Base-by-base conservation (phyloP, 2,113 vertebrate species). In the Okapia johnstoni region DNA sequence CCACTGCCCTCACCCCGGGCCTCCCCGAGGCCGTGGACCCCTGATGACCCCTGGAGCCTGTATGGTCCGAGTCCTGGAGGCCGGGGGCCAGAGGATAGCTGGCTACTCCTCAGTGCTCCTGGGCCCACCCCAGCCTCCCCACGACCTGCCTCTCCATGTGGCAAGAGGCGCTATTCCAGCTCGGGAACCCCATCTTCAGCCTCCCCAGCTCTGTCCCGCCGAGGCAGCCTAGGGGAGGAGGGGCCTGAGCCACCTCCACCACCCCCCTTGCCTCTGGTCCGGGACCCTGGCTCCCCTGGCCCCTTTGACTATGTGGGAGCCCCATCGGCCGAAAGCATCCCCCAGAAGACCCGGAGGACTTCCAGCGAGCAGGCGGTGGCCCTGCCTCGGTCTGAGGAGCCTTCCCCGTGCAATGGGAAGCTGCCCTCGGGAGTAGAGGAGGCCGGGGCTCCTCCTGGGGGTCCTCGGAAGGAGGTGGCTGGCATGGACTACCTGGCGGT, bases 401-500 rank as follows among this genome's bases (percentile, higher is more conserved):
- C 98, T 48, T 93, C 95, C 15, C 43, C 97, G 0, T 98, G 98
- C 96, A 98, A 98, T 48, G 98, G 98, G 63, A 98, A 98, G 43
- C 97, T 98, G 73, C 88, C 97, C 43, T 88, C 95, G 0, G 98
- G 96, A 46, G 94, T 93, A 6, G 98, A 98, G 40, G 98, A 98
- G 16, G 98, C 98, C 1, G 57, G 52, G 43, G 85, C 73, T 25
- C 92, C 97, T 96, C 98, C 99, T 5, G 98, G 98, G 94, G 99
- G 99, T 84, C 76, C 95, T 55, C 99, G 99, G 90, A 99, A 99
- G 98, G 99, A 99, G 98, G 98, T 98, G 54, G 96, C 98, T 0
- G 98, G 99, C 90, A 99, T 99, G 99, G 99, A 99, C 98, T 99
- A 99, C 97, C 98, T 99, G 96, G 99, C 99, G 11, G 99, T 99